Base-by-base conservation (phyloP, 2,797 vertebrate genomes). In the Pangasius mekongensis region DNA sequence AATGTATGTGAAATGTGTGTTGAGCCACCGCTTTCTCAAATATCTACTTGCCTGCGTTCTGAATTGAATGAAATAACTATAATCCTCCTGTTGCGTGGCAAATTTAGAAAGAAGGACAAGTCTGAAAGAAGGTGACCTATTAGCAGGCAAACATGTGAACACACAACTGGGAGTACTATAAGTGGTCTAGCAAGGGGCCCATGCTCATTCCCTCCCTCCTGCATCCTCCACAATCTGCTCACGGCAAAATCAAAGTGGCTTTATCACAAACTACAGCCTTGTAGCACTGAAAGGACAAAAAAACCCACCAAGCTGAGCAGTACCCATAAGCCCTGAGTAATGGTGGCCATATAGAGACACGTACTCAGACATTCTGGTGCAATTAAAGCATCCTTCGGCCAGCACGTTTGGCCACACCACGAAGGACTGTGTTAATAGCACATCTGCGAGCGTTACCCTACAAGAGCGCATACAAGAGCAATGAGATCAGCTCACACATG, bases 321-420 rank as follows among this genome's bases (percentile, higher is more conserved):
- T 64, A 14, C 90, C 87, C 90, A 92, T 88, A 88, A 86, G 90
- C 33, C 91, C 91, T 91, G 77, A 69, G 82, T 86, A 82, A 87
- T 90, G 90, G 73, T 87, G 94, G 94, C 94, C 95, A 95, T 95
- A 96, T 94, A 96, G 92, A 93, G 94, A 91, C 36, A 91, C 80
- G 91, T 89, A 91, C 76, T 54, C 92, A 86, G 90, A 93, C 94
- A 93, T 95, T 95, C 95, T 93, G 93, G 83, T 24, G 91, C 94
- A 95, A 96, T 96, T 96, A 95, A 95, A 94, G 94, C 93, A 94
- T 95, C 92, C 91, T 93, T 96, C 93, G 92, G 91, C 77, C 91
- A 91, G 92, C 81, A 91, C 95, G 90, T 95, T 95, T 94, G 91
- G 89, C 91, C 69, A 77, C 92, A 93, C 93, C 95, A 93, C 95